These are phyloP conservation scores for Sarcophaga rosellei DNA, from an alignment of 2,888 invertebrate genomes.

Conservation along the genomic window DNA sequence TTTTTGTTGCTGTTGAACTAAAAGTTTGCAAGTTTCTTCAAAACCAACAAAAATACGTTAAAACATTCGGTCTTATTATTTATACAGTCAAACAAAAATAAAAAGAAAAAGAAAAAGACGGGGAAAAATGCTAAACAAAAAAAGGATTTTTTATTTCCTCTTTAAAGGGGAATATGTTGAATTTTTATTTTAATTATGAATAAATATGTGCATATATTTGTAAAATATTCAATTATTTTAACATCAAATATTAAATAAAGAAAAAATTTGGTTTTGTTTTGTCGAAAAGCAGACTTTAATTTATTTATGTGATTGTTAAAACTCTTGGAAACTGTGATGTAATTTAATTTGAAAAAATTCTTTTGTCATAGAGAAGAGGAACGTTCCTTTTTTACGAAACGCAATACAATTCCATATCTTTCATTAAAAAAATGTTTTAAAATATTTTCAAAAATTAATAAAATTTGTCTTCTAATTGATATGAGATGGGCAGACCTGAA, in stretches of 20 bases:
- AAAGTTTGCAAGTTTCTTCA: constrained; percentile 31
- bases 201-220: constrained; percentile 55
- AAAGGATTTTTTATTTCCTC: constrained; percentile 33
- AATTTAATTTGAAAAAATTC: too few species aligned
- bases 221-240: constrained; percentile 60
- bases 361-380: too few species aligned
- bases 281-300: constrained; percentile 44
- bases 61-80: constrained; percentile 63
- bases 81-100: constrained; percentile 57
- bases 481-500: too few species aligned
- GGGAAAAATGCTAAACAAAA: constrained; percentile 3
- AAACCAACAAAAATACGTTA: constrained; percentile 49
- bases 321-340: background rate
- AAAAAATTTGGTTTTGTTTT: constrained; percentile 53
- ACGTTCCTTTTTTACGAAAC: too few species aligned
- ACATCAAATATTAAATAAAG: constrained; percentile 19
- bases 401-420: too few species aligned
- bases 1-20: constrained; percentile 7
- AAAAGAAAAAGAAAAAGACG: constrained; percentile 28
- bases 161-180: constrained; percentile 55
- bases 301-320: constrained; percentile 26
- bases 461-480: background rate
- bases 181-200: constrained; percentile 68
- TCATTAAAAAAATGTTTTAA: background rate
- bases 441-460: background rate